Evolutionary conservation across 2,797 vertebrate species (phyloP).

Genomic region (Sternotherus odoratus): DNA sequence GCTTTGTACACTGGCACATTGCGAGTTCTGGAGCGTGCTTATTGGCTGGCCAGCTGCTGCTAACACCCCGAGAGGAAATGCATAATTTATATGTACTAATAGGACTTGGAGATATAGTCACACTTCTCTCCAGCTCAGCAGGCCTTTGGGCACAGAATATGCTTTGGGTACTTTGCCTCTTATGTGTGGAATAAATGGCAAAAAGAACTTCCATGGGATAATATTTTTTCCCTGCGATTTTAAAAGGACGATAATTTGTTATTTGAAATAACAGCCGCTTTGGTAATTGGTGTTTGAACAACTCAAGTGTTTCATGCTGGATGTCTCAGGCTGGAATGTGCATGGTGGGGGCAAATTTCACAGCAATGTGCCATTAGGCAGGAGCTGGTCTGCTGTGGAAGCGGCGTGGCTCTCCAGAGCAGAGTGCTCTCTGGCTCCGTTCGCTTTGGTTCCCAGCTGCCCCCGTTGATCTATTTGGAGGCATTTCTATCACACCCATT

Average conservation of each 20-base stretch:
- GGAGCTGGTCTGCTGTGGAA: background rate
- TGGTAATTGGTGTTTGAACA: constrained; percentile 12
- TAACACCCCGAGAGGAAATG: constrained; percentile 7
- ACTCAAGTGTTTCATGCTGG: background rate
- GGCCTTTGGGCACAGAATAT: background rate
- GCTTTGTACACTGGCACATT: background rate
- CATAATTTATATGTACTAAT: constrained; percentile 34
- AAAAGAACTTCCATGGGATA: background rate
- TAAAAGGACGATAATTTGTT: constrained; percentile 1
- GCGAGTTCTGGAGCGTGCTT: background rate
- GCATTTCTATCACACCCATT: background rate
- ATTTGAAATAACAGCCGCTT: background rate
- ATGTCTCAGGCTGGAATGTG: background rate
- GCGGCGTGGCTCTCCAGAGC: background rate
- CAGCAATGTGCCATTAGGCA: background rate
- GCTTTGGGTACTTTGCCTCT: background rate
- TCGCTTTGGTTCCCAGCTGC: background rate
- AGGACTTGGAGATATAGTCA: background rate
- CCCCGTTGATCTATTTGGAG: background rate
- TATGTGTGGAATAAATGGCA: background rate
- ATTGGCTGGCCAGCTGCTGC: constrained; percentile 25
- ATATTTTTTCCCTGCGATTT: background rate
- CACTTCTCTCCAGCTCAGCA: constrained; percentile 20
- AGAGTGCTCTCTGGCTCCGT: background rate
- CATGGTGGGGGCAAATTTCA: background rate